A percentile compares a stretch with the other conserved stretches of the same genome.
These are phyloP conservation scores for Zele albiditarsus DNA, from an alignment of 2,888 invertebrate species.

Conservation along the genomic window DNA sequence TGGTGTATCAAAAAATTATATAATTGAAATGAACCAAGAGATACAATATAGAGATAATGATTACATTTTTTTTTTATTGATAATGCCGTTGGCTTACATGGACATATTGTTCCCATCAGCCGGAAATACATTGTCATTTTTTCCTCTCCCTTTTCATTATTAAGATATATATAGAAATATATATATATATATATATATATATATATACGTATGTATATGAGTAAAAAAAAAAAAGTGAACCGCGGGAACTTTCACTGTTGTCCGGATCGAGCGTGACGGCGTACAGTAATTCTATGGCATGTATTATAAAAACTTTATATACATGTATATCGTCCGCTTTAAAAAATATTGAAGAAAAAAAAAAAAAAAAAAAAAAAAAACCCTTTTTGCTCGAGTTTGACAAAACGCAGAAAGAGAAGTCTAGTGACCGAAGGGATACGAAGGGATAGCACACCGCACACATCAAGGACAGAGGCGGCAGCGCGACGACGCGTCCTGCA, in stretches of 20 bases:
- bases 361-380: not conserved
- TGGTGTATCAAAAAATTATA: too few relatives aligned
- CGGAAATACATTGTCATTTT: conserved; percentile 22
- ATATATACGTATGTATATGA: not conserved
- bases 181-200: not conserved
- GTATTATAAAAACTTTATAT: not conserved
- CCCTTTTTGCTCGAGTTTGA: conserved; percentile 28
- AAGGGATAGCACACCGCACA: conserved; percentile 10
- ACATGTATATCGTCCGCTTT: not conserved
- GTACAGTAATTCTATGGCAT: conserved; percentile 1
- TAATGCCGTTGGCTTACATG: not conserved
- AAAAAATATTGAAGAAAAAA: not conserved
- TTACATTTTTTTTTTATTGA: not conserved
- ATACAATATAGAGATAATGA: not conserved
- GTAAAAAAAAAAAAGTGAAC: not conserved
- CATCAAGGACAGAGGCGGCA: conserved; percentile 45
- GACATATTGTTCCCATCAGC: conserved; percentile 10
- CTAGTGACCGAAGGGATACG: conserved; percentile 12
- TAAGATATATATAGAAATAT: conserved; percentile 5
- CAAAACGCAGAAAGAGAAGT: conserved; percentile 10
- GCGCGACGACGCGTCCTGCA: not conserved
- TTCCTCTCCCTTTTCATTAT: conserved; percentile 6
- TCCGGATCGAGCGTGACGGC: conserved; percentile 11
- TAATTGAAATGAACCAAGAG: too few relatives aligned
- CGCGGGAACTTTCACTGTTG: conserved; percentile 25